Evolutionary conservation across 2,113 vertebrate species (phyloP), one percentile per base, ranked within the genome.

Genomic region (Tychaedon coryphoeus): DNA sequence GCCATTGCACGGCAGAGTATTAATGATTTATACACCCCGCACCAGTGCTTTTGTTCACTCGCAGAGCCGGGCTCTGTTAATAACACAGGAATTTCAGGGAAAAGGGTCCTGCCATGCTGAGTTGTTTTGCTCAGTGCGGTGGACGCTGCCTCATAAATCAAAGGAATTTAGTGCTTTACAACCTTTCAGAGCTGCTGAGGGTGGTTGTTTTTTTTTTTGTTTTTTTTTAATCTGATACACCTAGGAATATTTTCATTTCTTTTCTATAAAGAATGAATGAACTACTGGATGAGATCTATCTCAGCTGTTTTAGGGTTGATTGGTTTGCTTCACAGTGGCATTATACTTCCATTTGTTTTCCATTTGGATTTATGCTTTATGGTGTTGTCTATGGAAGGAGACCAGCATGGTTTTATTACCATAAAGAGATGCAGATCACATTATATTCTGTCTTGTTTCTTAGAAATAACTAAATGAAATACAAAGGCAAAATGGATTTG

Each of bases 11-110:
- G 29, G 96, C 94, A 22, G 69, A 73, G 66, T 96, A 95, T 98
- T 98, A 97, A 98, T 98, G 98, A 98, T 98, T 98, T 98, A 98
- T 98, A 96, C 93, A 83, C 93, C 62, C 88, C 36, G 26, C 94
- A 87, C 96, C 61, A 17, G 45, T 95, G 97, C 97, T 98, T 98
- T 97, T 97, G 96, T 98, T 97, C 96, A 45, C 95, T 86, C 19
- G 75, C 58, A 69, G 90, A 95, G 96, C 96, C 89, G 43, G 92
- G 95, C 93, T 92, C 38, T 97, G 97, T 96, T 98, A 95, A 97
- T 97, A 96, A 98, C 50, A 28, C 50, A 97, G 96, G 97, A 96
- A 95, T 97, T 97, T 94, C 97, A 92, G 97, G 96, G 77, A 96
- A 86, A 77, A 42, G 93, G 95, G 93, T 83, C 94, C 88, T 45